These are phyloP conservation scores for Cryptotis parvus DNA, from an alignment of 2,113 vertebrate species.

Conservation along the genomic window DNA sequence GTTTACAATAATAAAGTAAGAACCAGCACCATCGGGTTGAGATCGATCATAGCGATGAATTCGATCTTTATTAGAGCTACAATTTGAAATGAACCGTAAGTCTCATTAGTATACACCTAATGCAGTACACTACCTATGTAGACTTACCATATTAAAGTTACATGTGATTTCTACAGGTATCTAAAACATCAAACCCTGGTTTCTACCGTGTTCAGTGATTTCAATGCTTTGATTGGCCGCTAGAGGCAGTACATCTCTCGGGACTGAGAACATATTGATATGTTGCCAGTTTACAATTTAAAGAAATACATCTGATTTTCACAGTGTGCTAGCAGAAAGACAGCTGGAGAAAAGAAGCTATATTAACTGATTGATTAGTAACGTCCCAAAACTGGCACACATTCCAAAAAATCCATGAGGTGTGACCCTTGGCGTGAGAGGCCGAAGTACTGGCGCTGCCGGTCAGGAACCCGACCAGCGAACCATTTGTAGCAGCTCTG, in stretches of 20 bases:
- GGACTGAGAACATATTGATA: constrained; percentile 49
- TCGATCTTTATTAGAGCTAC: constrained; percentile 18
- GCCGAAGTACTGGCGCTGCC: constrained; percentile 88
- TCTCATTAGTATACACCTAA: not conserved
- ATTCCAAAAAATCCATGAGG: constrained; percentile 99
- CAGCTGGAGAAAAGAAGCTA: not conserved
- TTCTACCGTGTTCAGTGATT: constrained; percentile 61
- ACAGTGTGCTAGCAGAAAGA: constrained; percentile 67
- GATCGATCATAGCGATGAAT: not conserved
- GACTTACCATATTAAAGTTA: constrained; percentile 18
- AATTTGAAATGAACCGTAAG: constrained; percentile 49
- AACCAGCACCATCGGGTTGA: not conserved
- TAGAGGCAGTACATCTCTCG: constrained; percentile 55
- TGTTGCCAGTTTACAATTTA: constrained; percentile 56
- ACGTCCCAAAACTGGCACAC: constrained; percentile 99
- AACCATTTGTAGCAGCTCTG: constrained; percentile 91
- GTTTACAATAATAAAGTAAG: constrained; percentile 21
- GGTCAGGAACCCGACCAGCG: constrained; percentile 92
- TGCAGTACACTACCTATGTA: constrained; percentile 1
- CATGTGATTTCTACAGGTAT: constrained; percentile 49
- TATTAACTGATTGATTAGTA: constrained; percentile 95
- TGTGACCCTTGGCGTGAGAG: constrained; percentile 96
- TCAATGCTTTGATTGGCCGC: constrained; percentile 46
- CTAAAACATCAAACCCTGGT: constrained; percentile 43
- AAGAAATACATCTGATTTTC: constrained; percentile 78